Percentiles rank a stretch among this genome's conserved stretches.
Conservation (phyloP, 1,140 invertebrate genomes). For the Drosophila teissieri region DNA sequence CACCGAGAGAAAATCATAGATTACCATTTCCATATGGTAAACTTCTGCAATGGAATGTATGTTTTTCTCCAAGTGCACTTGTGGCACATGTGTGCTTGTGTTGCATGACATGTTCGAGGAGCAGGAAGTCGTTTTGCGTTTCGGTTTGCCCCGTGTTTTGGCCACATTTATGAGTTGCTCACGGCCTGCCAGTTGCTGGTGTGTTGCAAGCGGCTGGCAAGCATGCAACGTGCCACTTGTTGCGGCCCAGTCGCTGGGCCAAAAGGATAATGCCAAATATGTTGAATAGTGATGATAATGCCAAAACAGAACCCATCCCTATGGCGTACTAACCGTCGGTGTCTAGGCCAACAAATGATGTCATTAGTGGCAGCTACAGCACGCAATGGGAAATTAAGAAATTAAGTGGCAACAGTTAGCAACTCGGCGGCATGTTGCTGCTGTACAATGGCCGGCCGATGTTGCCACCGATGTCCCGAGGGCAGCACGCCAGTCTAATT, state of each 20-base stretch:
- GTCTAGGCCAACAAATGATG: slow-evolving; percentile 64
- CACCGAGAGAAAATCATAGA: not conserved
- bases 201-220: slow-evolving; percentile 60
- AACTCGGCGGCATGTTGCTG: slow-evolving; percentile 69
- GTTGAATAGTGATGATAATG: not conserved
- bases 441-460: slow-evolving; percentile 5
- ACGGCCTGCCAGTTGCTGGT: slow-evolving; percentile 28
- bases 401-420: slow-evolving; percentile 77
- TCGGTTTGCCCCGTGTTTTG: slow-evolving; percentile 50
- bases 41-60: no score
- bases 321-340: slow-evolving; percentile 21
- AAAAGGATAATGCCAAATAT: slow-evolving; percentile 19
- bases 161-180: slow-evolving; percentile 79
- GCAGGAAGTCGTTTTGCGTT: slow-evolving; percentile 80
- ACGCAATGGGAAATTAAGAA: slow-evolving; percentile 73
- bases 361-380: slow-evolving; percentile 60
- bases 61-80: not conserved
- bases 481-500: slow-evolving; percentile 73
- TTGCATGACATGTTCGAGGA: slow-evolving; percentile 77
- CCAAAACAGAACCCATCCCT: slow-evolving; percentile 10
- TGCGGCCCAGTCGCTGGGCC: slow-evolving; percentile 3
- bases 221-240: slow-evolving; percentile 63
- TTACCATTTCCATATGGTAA: no score
- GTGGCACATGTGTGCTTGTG: slow-evolving; percentile 37
- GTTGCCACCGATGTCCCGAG: slow-evolving; percentile 30